Base-by-base conservation (phyloP, 2,113 vertebrate genomes). In the Etheostoma spectabile region DNA sequence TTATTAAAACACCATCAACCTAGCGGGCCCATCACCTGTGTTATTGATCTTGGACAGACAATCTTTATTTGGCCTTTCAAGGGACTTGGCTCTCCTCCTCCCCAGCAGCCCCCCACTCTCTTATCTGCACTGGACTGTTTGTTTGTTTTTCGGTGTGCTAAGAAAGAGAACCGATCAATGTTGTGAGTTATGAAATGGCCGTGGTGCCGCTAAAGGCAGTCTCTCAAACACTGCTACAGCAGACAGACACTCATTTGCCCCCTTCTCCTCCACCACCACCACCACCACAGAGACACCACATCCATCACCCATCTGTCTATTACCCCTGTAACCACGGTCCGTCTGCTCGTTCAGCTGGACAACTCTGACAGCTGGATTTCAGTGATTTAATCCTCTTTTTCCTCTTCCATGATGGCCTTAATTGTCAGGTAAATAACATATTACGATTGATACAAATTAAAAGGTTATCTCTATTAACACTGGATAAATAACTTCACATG, bases 181-280 rank as follows among this genome's bases (percentile, higher is more conserved):
- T 71, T 51, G 73, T 94, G 91, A 94, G 85, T 95, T 94, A 95
- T 94, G 91, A 93, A 94, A 91, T 91, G 93, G 92, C 93, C 92
- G 86, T 8, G 38, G 48, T 19, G 68, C 76, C 8, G 82, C 90
- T 92, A 19, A 88, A 78, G 85, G 85, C 89, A 85, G 83, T 91
- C 88, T 93, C 81, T 93, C 91, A 93, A 91, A 91, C 74, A 55
- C 73, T 59, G 82, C 77, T 70, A 78, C 60, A 42, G 69, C 65
- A 90, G 88, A 84, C 77, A 81, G 68, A 82, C 86, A 67, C 70
- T 84, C 88, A 93, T 88, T 49, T 86, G 59, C 70, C 66, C 72
- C 13, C 75, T 65, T 66, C 35, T 21, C 53, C 74, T 45, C 74
- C 65, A 53, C 77, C 78, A 18, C 71, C 68, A 18, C 71, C 68